Evolutionary conservation across 2,113 vertebrate genomes (phyloP), one percentile per base, ranked within the genome.

Genomic region (Nothoprocta perdicaria): DNA sequence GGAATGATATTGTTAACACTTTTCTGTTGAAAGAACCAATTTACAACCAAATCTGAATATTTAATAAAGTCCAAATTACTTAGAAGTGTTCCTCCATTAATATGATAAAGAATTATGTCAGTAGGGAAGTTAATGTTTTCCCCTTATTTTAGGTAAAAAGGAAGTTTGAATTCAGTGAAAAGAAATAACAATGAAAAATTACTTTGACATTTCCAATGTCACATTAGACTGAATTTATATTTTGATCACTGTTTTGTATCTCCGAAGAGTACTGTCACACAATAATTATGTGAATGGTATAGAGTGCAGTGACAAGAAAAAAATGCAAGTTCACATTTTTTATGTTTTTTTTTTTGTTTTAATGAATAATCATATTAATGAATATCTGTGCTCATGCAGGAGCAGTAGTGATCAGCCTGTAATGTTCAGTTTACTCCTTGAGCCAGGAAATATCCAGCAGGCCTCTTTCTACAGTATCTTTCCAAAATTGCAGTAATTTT

Each of bases 171-270:
- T 80, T 69, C 68, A 90, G 22, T 17, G 8, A 62, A 69, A 88
- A 74, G 10, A 69, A 17, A 24, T 31, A 66, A 88, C 57, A 79
- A 40, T 69, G 63, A 88, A 80, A 74, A 80, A 88, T 80, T 77
- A 62, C 19, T 66, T 66, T 83, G 73, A 14, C 72, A 61, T 92
- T 90, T 92, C 27, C 61, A 88, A 66, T 74, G 4, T 46, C 18
- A 46, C 45, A 14, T 77, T 82, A 86, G 24, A 57, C 4, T 48
- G 14, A 83, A 83, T 62, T 65, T 74, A 48, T 82, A 48, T 77
- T 88, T 88, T 86, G 27, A 65, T 13, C 8, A 43, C 9, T 45
- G 2, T 79, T 91, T 94, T 76, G 67, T 45, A 73, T 84, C 40
- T 86, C 38, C 22, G 62, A 52, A 88, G 24, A 67, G 46, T 86